Conservation (phyloP, 2,113 vertebrate species). For the Etheostoma spectabile region DNA sequence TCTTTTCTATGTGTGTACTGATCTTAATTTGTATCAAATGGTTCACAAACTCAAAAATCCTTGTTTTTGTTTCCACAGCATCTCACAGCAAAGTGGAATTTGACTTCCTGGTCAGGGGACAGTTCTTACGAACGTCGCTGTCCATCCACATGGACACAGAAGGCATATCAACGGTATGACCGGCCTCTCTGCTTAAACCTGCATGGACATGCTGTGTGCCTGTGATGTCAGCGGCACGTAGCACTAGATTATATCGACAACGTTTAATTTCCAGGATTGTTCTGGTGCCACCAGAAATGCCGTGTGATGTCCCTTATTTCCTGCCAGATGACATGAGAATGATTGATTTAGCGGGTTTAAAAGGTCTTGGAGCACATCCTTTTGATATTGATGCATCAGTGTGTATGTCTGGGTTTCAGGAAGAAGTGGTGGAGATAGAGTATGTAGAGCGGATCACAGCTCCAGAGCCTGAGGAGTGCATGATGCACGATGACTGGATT, state of each 20-base stretch:
- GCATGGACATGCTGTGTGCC: neutral
- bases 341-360: neutral
- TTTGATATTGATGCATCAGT: neutral
- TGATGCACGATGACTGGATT: conserved; percentile 99
- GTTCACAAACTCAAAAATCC: neutral
- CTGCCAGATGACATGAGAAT: neutral
- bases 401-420: conserved; percentile 82
- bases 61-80: conserved; percentile 75
- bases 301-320: no score
- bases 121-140: conserved; percentile 91
- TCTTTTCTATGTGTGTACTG: neutral
- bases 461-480: conserved; percentile 95
- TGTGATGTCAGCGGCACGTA: neutral
- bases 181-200: neutral
- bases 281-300: no score
- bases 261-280: no score
- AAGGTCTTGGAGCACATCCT: neutral
- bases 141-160: conserved; percentile 91
- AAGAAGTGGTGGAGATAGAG: conserved; percentile 97
- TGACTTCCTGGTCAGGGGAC: conserved; percentile 95
- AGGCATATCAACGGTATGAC: conserved; percentile 92
- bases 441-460: conserved; percentile 95
- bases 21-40: no score
- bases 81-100: conserved; percentile 95
- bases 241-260: no score